Evolutionary conservation across 2,797 vertebrate species (phyloP).

Genomic region (Pseudopleuronectes americanus): DNA sequence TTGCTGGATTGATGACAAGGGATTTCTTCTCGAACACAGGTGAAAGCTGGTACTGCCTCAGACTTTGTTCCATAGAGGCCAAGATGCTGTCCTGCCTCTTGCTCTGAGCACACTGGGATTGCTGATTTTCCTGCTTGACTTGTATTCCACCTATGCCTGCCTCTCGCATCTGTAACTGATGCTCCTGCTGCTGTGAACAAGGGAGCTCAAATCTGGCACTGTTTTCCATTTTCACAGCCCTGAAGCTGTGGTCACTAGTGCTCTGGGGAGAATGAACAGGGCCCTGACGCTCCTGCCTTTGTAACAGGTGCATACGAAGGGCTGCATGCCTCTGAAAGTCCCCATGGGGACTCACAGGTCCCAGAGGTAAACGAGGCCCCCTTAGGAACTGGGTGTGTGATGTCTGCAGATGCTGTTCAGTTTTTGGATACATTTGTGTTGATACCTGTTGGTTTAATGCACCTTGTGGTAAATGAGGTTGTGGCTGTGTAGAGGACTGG

Average conservation of each 20-base stretch:
- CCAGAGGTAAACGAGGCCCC: slow-evolving; percentile 77
- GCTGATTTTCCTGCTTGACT: slow-evolving; percentile 81
- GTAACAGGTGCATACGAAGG: slow-evolving; percentile 91
- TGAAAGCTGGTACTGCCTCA: slow-evolving; percentile 93
- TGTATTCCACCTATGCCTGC: slow-evolving; percentile 68
- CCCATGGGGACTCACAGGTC: slow-evolving; percentile 75
- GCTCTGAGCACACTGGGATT: slow-evolving; percentile 69
- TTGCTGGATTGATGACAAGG: slow-evolving; percentile 87
- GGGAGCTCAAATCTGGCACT: slow-evolving; percentile 78
- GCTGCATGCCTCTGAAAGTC: slow-evolving; percentile 92
- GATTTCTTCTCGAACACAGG: slow-evolving; percentile 92
- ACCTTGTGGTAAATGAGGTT: slow-evolving; percentile 80
- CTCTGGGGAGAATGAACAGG: slow-evolving; percentile 83
- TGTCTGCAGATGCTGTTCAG: slow-evolving; percentile 75
- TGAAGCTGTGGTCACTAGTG: slow-evolving; percentile 69
- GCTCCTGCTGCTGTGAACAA: slow-evolving; percentile 59
- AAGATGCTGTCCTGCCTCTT: slow-evolving; percentile 88
- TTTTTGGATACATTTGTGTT: slow-evolving; percentile 76
- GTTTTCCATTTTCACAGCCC: slow-evolving; percentile 88
- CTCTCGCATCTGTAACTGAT: slow-evolving; percentile 70
- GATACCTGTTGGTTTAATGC: slow-evolving; percentile 77
- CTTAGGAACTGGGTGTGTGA: slow-evolving; percentile 79
- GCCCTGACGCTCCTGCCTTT: slow-evolving; percentile 89
- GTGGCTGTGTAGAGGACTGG: slow-evolving; percentile 73
- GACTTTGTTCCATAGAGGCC: slow-evolving; percentile 95